A percentile compares a stretch with the other conserved stretches of the same genome.
phyloP scores from a whole-genome alignment of 2,113 vertebrate genomes.

The Xyliphius kryptos region DNA sequence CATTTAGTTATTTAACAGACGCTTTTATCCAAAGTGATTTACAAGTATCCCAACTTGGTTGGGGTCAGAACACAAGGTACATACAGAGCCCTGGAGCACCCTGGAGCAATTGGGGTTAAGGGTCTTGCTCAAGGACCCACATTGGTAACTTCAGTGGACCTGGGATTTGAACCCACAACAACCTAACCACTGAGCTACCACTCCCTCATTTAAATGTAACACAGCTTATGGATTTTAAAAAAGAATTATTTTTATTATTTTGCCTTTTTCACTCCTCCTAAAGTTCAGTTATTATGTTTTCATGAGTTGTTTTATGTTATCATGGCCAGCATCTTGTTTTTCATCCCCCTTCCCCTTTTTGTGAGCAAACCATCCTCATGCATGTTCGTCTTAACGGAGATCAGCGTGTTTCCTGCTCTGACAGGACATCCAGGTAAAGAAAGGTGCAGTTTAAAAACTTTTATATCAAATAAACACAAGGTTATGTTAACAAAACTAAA shows the following conservation, averaged over 20 bases:
- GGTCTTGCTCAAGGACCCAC: no score
- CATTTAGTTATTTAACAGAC: no score
- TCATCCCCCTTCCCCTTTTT: constrained; percentile 54
- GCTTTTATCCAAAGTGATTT: no score
- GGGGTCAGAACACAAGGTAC: no score
- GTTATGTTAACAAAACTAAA: neutral
- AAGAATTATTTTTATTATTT: neutral
- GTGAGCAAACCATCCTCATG: constrained; percentile 62
- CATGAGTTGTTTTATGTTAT: constrained; percentile 47
- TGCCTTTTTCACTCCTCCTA: neutral
- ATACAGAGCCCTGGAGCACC: no score
- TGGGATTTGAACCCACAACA: no score
- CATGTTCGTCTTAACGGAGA: constrained; percentile 44
- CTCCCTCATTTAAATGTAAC: no score
- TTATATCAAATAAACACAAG: neutral
- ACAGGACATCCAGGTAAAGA: constrained; percentile 40
- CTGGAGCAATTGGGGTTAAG: no score
- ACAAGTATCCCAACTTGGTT: no score
- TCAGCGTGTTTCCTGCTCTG: constrained; percentile 26
- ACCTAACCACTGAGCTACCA: no score
- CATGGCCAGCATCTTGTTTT: constrained; percentile 55
- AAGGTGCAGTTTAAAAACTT: neutral
- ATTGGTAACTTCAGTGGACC: no score
- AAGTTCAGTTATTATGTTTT: constrained; percentile 19
- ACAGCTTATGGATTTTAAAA: no score